A percentile compares a stretch with the other conserved stretches of the same genome.
Conservation (phyloP, 2,888 invertebrate genomes). For the Chloromyia formosa region DNA sequence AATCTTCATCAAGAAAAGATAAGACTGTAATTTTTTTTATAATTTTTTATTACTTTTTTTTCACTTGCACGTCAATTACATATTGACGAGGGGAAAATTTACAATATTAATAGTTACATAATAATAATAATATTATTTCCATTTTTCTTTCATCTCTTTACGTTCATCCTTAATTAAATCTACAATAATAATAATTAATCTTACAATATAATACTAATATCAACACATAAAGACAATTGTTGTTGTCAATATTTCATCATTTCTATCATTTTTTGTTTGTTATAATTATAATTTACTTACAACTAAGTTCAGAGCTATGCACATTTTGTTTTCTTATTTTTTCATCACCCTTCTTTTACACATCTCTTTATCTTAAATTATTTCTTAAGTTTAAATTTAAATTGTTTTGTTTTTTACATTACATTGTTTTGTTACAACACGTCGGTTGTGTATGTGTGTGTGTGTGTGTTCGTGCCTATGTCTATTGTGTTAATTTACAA, state of each 20-base stretch:
- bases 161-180: conserved; percentile 50
- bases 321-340: conserved; percentile 44
- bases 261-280: conserved; percentile 43
- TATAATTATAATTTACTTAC: conserved; percentile 47
- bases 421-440: conserved; percentile 3
- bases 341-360: conserved; percentile 45
- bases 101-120: conserved; percentile 48
- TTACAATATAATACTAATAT: conserved; percentile 54
- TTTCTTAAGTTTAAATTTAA: conserved; percentile 1
- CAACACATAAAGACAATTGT: conserved; percentile 54
- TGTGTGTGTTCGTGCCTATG: too few relatives aligned
- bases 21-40: conserved; percentile 44
- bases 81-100: conserved; percentile 41
- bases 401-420: conserved; percentile 4
- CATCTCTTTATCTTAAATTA: not conserved
- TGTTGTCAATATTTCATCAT: conserved; percentile 15
- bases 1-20: too few relatives aligned
- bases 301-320: conserved; percentile 46
- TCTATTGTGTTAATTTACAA: too few relatives aligned
- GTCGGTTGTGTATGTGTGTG: too few relatives aligned
- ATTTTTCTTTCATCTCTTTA: conserved; percentile 47
- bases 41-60: conserved; percentile 47
- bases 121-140: conserved; percentile 47
- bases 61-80: conserved; percentile 7
- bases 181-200: conserved; percentile 51